Base-by-base conservation (phyloP, 1,140 invertebrate genomes). In the Antheraea pernyi region DNA sequence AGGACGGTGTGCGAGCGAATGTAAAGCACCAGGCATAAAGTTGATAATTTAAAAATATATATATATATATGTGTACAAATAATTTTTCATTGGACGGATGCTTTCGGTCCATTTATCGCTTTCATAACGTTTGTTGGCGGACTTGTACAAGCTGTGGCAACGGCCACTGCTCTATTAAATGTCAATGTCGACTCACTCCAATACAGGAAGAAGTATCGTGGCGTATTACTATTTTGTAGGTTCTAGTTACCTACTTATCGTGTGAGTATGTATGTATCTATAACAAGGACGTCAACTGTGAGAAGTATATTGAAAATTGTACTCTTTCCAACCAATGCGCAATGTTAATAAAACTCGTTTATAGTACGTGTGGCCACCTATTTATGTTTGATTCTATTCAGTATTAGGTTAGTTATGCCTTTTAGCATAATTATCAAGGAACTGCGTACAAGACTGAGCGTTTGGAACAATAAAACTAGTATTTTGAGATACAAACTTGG, bases 151-250 rank as follows among this genome's bases (percentile, higher is more conserved):
- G 60, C 16, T 19, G 65, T 70, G 64, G 46, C 48, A 42, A 72
- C 65, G 22, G 59, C 59, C 59, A 60, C 30, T 42, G 65, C 70
- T 70, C 73, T 76, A 65, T 76, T 79, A 89, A 89, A 88, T 91
- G 86, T 88, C 86, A 91, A 89, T 88, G 86, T 82, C 83, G 76
- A 71, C 74, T 78, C 73, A 81, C 73, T 70, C 71, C 70, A 70
- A 76, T 82, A 80, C 86, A 88, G 86, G 88, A 90, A 88, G 88
- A 84, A 71, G 70, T 77, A 67, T 75, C 78, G 79, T 79, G 74
- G 80, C 78, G 79, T 81, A 70, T 73, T 64, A 70, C 77, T 68
- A 76, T 78, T 73, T 80, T 70, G 75, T 62, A 69, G 65, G 75
- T 62, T 74, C 63, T 71, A 42, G 53, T 72, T 73, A 74, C 63